Evolutionary conservation across 2,113 vertebrate genomes (phyloP).

Genomic region (Chelonoidis abingdonii): DNA sequence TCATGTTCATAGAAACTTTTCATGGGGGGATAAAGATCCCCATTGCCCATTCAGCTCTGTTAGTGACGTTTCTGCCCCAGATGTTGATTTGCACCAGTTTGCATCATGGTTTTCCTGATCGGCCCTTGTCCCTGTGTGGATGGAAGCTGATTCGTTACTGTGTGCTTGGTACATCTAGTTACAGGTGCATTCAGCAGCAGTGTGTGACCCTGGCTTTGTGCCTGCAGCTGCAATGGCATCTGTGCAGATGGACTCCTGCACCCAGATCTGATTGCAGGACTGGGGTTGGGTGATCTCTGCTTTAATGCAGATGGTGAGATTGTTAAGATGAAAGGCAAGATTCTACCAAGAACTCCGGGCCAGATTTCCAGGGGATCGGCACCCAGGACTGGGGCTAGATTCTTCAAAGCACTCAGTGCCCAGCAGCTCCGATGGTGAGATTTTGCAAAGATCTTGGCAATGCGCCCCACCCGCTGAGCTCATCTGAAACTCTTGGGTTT

Average conservation of each 20-base stretch:
- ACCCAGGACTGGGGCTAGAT: background rate
- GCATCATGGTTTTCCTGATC: background rate
- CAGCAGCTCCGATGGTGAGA: background rate
- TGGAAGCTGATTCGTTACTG: background rate
- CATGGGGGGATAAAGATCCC: background rate
- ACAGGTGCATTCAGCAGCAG: background rate
- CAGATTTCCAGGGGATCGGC: background rate
- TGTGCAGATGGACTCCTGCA: background rate
- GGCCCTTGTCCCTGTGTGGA: background rate
- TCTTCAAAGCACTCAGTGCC: background rate
- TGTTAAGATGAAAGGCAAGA: background rate
- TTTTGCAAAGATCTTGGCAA: background rate
- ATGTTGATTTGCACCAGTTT: background rate
- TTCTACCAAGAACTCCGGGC: too few species aligned
- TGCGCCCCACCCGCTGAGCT: background rate
- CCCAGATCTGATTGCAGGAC: background rate
- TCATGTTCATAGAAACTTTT: background rate
- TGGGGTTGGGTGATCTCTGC: background rate
- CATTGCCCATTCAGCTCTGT: background rate
- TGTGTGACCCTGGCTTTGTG: background rate
- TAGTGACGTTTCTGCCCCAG: background rate
- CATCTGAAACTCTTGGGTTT: background rate
- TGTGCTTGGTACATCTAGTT: background rate
- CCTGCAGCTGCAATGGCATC: background rate
- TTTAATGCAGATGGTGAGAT: background rate